Evolutionary conservation across 2,113 vertebrate species (phyloP).

Genomic region (Bubo bubo): DNA sequence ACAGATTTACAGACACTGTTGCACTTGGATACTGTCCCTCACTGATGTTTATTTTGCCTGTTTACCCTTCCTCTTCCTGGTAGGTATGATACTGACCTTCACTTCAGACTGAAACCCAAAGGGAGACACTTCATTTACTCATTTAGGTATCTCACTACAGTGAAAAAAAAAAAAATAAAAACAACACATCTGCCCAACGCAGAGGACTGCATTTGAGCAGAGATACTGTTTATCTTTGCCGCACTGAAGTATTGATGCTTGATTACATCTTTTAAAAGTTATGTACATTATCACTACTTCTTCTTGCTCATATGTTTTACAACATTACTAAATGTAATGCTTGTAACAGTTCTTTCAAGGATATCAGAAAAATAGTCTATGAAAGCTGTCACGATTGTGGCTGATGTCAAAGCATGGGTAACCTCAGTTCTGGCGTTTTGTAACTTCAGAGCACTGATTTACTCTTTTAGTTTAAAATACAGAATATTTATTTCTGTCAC

Average conservation of each 20-base stretch:
- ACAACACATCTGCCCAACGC: rapidly evolving
- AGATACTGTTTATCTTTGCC: neutral
- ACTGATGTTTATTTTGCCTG: neutral
- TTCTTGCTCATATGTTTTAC: neutral
- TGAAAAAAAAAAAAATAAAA: neutral
- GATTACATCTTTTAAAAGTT: neutral
- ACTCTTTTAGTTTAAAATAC: neutral
- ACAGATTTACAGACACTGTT: neutral
- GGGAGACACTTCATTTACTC: neutral
- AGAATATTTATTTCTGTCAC: neutral
- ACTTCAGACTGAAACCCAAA: neutral
- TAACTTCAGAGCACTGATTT: neutral
- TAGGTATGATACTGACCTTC: neutral
- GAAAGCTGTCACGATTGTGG: neutral
- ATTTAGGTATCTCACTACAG: neutral
- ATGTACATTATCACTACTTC: neutral
- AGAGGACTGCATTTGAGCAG: neutral
- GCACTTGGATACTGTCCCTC: neutral
- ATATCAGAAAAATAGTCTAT: neutral
- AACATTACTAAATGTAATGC: neutral
- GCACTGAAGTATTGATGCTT: neutral
- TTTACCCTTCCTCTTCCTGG: neutral
- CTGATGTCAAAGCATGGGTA: neutral
- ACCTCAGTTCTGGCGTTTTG: neutral
- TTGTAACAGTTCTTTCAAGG: neutral